Evolutionary conservation across 2,797 vertebrate species (phyloP).

Genomic region (Gobionotothen gibberifrons): DNA sequence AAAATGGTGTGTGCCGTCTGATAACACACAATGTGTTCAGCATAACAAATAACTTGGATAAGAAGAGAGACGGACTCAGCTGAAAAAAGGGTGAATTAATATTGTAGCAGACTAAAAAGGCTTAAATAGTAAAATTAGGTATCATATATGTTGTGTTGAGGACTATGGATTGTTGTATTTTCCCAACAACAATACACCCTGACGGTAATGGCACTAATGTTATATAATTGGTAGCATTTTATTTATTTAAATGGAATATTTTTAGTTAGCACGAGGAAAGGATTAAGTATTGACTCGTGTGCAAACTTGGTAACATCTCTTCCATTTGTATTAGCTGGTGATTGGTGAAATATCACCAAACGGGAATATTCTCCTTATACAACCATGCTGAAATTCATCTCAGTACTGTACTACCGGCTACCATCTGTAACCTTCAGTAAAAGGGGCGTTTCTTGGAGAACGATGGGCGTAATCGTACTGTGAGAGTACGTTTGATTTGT

Average conservation of each 20-base stretch:
- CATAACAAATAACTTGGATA: neutral
- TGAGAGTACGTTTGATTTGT: slow-evolving; percentile 19
- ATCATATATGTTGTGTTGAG: neutral
- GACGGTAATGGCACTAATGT: neutral
- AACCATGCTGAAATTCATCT: neutral
- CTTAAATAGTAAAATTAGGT: too few relatives aligned
- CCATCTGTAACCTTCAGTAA: neutral
- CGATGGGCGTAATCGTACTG: neutral
- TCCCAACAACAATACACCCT: neutral
- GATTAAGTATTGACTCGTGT: neutral
- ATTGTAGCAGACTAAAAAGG: too few relatives aligned
- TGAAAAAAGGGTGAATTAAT: too few relatives aligned
- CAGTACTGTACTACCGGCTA: neutral
- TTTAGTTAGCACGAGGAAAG: neutral
- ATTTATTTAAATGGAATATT: neutral
- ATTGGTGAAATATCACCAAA: neutral
- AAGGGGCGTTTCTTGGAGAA: slow-evolving; percentile 33
- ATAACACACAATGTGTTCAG: neutral
- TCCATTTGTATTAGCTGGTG: too few relatives aligned
- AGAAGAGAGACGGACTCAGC: too few relatives aligned
- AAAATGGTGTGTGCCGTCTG: neutral
- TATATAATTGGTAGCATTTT: neutral
- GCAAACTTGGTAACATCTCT: neutral
- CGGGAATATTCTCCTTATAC: neutral
- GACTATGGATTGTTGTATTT: neutral